These are phyloP conservation scores for Nestor notabilis DNA, from an alignment of 2,113 vertebrate species.

Conservation along the genomic window DNA sequence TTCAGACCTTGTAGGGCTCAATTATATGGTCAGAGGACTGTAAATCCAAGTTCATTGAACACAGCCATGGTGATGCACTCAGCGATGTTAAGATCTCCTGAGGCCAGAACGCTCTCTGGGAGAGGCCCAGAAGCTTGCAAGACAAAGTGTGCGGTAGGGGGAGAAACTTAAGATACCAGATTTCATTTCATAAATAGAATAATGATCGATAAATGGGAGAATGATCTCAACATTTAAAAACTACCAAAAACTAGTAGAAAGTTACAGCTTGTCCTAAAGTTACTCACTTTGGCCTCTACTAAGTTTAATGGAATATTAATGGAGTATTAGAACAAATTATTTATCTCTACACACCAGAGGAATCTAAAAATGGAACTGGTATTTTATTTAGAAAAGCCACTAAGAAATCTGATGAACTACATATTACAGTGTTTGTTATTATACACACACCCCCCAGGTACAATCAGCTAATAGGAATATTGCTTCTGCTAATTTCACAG, in stretches of 20 bases:
- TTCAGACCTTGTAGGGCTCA: background rate
- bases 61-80: background rate
- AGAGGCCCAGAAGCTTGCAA: background rate
- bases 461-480: background rate
- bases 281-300: background rate
- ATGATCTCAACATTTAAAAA: background rate
- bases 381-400: background rate
- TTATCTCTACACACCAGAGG: background rate
- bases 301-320: background rate
- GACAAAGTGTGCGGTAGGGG: background rate
- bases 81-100: background rate
- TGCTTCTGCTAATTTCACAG: background rate
- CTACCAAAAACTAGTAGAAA: background rate
- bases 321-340: background rate
- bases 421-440: background rate
- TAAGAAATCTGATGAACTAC: background rate
- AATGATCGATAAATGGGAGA: background rate
- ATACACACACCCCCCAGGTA: background rate
- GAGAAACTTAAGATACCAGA: background rate
- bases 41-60: background rate
- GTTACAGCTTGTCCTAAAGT: background rate
- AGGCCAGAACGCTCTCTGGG: background rate
- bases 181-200: background rate
- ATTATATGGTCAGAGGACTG: background rate
- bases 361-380: background rate